phyloP scores from a whole-genome alignment of 1,140 invertebrate species.

The Platyura marginata region DNA sequence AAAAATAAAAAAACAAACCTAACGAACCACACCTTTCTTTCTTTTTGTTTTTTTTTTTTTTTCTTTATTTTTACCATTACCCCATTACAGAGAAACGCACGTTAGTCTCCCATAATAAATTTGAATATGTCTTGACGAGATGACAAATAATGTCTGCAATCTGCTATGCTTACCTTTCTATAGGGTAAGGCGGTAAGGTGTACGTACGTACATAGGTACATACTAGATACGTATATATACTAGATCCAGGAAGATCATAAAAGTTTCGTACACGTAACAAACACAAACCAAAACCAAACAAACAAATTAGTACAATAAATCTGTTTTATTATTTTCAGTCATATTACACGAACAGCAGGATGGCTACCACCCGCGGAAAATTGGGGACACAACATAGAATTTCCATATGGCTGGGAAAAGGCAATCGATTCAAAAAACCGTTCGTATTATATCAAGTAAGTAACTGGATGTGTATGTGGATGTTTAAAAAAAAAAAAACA shows the following conservation, averaged over 20 bases:
- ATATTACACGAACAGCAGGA: constrained; percentile 55
- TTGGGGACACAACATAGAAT: constrained; percentile 36
- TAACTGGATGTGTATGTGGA: constrained; percentile 7
- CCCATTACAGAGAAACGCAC: too few relatives aligned
- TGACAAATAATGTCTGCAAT: too few relatives aligned
- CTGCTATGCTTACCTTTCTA: neutral
- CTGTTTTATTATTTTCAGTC: constrained; percentile 33
- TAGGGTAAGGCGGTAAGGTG: neutral
- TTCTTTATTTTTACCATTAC: too few relatives aligned
- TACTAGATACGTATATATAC: neutral
- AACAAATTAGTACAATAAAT: neutral
- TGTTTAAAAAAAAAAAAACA: too few relatives aligned
- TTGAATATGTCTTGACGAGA: too few relatives aligned
- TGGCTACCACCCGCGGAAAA: constrained; percentile 72
- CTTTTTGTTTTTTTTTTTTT: too few relatives aligned
- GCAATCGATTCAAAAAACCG: constrained; percentile 53
- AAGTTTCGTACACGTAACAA: neutral
- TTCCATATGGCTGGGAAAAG: constrained; percentile 81
- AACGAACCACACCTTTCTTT: too few relatives aligned
- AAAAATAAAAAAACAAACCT: too few relatives aligned
- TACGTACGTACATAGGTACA: too few relatives aligned
- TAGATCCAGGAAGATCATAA: neutral
- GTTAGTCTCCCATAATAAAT: too few relatives aligned
- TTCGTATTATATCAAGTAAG: constrained; percentile 81
- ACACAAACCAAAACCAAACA: neutral